phyloP scores from a whole-genome alignment of 2,797 vertebrate species.

The Cheirogaleus major region DNA sequence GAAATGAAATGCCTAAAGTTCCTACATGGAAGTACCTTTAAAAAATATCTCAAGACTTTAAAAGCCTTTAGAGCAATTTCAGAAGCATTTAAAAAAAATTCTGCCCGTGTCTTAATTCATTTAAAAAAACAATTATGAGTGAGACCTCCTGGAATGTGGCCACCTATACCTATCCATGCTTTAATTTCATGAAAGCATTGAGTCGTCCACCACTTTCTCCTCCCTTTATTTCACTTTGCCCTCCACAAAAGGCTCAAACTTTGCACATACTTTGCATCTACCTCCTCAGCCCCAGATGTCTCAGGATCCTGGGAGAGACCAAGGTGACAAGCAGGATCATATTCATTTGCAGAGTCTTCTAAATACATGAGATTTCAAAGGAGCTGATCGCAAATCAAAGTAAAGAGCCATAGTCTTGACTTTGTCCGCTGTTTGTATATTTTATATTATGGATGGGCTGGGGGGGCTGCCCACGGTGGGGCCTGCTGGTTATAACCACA shows the following conservation, averaged over 20 bases:
- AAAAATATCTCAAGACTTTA: conserved; percentile 29
- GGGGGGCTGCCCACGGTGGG: not conserved
- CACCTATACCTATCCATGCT: not conserved
- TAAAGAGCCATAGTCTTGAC: conserved; percentile 69
- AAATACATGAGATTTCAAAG: conserved; percentile 73
- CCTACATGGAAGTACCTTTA: conserved; percentile 45
- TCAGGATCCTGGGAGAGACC: not conserved
- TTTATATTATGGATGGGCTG: conserved; percentile 73
- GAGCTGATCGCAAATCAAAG: conserved; percentile 72
- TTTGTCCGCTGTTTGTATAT: conserved; percentile 78
- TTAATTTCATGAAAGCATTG: not conserved
- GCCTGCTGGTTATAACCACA: conserved; percentile 76
- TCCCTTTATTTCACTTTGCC: not conserved
- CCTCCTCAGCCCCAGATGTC: not conserved
- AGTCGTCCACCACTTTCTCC: not conserved
- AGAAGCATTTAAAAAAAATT: conserved; percentile 36
- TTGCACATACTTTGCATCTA: not conserved
- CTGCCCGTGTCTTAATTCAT: conserved; percentile 27
- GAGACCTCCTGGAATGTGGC: conserved; percentile 17
- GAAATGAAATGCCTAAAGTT: conserved; percentile 33
- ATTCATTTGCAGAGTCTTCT: conserved; percentile 54
- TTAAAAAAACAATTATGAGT: conserved; percentile 23
- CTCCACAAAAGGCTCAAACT: not conserved
- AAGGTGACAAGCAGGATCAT: not conserved
- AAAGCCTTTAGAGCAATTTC: conserved; percentile 55